Evolutionary conservation across 2,113 vertebrate genomes (phyloP).

Genomic region (Anser brachyrhynchus): DNA sequence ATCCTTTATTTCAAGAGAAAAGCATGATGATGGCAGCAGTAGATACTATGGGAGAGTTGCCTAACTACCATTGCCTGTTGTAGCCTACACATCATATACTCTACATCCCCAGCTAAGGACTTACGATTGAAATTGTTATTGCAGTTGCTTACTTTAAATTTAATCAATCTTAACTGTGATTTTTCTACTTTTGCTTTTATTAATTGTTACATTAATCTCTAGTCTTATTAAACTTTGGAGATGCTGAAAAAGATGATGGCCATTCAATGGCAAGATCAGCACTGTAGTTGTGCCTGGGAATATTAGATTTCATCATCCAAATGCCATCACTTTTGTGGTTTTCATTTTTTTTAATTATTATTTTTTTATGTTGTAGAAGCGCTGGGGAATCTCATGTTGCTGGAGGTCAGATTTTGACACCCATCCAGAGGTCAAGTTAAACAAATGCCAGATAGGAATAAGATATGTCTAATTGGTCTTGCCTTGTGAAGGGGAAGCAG

Average conservation of each 20-base stretch:
- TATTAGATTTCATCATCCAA: not conserved
- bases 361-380: not conserved
- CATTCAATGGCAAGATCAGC: not conserved
- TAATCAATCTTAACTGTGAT: not conserved
- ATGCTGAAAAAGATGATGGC: not conserved
- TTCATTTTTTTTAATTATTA: not conserved
- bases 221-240: not conserved
- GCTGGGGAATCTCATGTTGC: not conserved
- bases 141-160: not conserved
- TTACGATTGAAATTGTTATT: not conserved
- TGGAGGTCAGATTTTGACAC: slow-evolving; percentile 32
- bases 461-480: slow-evolving; percentile 21
- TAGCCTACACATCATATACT: not conserved
- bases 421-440: slow-evolving; percentile 36
- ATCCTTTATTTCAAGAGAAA: not conserved
- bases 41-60: not conserved
- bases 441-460: slow-evolving; percentile 22
- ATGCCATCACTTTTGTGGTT: not conserved
- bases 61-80: not conserved
- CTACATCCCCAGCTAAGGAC: not conserved
- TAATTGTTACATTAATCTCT: not conserved
- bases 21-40: not conserved
- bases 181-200: not conserved
- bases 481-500: not conserved
- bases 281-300: not conserved